These are phyloP conservation scores for Tricholauxania praeusta DNA, from an alignment of 2,888 invertebrate species.

Conservation along the genomic window DNA sequence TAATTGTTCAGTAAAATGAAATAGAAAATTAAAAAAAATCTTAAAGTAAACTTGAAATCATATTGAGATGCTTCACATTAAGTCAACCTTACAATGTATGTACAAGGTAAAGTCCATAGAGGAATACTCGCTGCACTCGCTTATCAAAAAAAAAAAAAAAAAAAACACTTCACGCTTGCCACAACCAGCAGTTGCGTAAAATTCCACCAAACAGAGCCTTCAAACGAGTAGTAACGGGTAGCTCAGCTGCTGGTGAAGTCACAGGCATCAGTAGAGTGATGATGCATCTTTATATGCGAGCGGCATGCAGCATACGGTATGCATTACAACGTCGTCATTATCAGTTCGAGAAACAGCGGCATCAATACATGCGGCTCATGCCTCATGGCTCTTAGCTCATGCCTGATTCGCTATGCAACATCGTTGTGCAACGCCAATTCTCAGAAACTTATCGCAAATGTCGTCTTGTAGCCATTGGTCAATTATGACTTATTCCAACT, in stretches of 20 bases:
- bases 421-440: slow-evolving; percentile 21
- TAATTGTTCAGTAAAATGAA: too few species aligned
- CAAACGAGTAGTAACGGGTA: background rate
- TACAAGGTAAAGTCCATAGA: too few species aligned
- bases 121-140: background rate
- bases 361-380: background rate
- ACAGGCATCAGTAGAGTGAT: background rate
- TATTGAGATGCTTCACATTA: too few species aligned
- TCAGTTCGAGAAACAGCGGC: slow-evolving; percentile 1
- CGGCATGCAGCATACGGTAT: slow-evolving; percentile 13
- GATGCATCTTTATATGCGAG: slow-evolving; percentile 13
- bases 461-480: slow-evolving; percentile 49
- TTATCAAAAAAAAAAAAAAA: slow-evolving; percentile 1
- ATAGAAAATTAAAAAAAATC: too few species aligned
- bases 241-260: slow-evolving; percentile 3
- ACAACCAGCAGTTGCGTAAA: slow-evolving; percentile 11
- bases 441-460: slow-evolving; percentile 37
- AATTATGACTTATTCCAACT: slow-evolving; percentile 53
- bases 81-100: too few species aligned
- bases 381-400: too few species aligned
- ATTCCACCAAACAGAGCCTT: background rate
- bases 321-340: slow-evolving; percentile 22
- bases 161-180: background rate
- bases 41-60: too few species aligned
- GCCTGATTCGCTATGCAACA: slow-evolving; percentile 14